A percentile compares a stretch with the other conserved stretches of the same genome.
phyloP scores from a whole-genome alignment of 1,140 invertebrate genomes.

The Drosophila bifasciata region DNA sequence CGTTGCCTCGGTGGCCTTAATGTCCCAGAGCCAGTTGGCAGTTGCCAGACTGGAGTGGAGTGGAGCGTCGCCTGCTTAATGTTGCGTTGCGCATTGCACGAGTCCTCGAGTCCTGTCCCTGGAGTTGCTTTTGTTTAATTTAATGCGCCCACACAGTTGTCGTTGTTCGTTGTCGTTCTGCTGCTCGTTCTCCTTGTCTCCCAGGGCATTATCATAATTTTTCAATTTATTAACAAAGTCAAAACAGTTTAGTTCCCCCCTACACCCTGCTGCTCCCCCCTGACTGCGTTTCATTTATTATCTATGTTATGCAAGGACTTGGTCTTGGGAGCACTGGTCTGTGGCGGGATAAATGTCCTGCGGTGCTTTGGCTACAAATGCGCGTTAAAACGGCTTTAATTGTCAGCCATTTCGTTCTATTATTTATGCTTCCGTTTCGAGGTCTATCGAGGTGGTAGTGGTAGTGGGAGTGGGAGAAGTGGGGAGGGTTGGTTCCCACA shows the following conservation, averaged over 20 bases:
- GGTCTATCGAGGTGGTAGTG: constrained; percentile 20
- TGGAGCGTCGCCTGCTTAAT: constrained; percentile 74
- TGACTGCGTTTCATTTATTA: constrained; percentile 65
- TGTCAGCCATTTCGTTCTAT: constrained; percentile 61
- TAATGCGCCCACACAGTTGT: constrained; percentile 70
- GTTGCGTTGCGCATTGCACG: constrained; percentile 79
- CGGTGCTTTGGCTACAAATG: constrained; percentile 62
- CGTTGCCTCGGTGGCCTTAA: constrained; percentile 76
- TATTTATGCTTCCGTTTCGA: constrained; percentile 72
- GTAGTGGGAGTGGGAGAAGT: constrained; percentile 14
- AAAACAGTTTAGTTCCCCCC: constrained; percentile 72
- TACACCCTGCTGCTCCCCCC: constrained; percentile 5
- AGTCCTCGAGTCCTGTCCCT: constrained; percentile 42
- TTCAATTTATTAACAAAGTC: constrained; percentile 83
- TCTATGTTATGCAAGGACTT: constrained; percentile 56
- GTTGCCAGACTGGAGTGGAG: constrained; percentile 41
- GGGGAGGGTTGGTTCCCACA: constrained; percentile 23
- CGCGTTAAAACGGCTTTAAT: constrained; percentile 76
- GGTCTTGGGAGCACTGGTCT: constrained; percentile 23
- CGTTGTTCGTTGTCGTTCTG: constrained; percentile 22
- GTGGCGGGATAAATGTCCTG: constrained; percentile 58
- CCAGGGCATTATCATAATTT: constrained; percentile 75
- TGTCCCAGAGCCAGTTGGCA: constrained; percentile 57
- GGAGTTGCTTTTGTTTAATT: constrained; percentile 65
- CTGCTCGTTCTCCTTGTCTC: constrained; percentile 2